Conservation (phyloP, 1,140 invertebrate species). For the Eurytemora carolleeae region DNA sequence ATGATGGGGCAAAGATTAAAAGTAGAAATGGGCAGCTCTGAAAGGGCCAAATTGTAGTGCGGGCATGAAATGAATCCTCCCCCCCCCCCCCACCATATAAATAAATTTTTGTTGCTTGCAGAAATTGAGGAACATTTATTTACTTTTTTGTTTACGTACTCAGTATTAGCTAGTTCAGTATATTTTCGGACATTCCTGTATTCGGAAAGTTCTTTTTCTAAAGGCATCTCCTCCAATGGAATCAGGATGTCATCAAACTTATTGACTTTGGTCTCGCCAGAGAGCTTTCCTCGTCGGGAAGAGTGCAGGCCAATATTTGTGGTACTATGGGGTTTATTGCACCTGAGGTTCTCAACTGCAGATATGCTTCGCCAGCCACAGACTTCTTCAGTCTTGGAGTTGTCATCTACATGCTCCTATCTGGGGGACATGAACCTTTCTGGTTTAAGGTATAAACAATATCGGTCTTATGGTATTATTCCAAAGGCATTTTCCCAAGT, state of each 20-base stretch:
- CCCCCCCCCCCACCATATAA: not conserved
- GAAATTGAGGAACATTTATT: not conserved
- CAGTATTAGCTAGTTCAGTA: not conserved
- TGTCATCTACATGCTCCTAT: slow-evolving; percentile 63
- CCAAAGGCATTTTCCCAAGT: no score
- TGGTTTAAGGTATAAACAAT: slow-evolving; percentile 2
- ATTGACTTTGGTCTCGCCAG: slow-evolving; percentile 78
- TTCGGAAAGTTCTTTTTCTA: not conserved
- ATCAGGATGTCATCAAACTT: slow-evolving; percentile 61
- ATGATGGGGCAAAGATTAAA: not conserved
- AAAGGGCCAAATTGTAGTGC: no score
- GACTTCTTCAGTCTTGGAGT: slow-evolving; percentile 90
- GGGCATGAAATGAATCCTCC: no score
- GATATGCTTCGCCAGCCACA: slow-evolving; percentile 58
- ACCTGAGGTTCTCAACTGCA: slow-evolving; percentile 79
- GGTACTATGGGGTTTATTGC: slow-evolving; percentile 85
- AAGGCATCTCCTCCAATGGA: no score
- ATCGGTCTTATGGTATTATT: no score
- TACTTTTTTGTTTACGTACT: not conserved
- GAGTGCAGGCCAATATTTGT: slow-evolving; percentile 30
- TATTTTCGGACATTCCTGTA: not conserved
- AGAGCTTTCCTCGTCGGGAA: slow-evolving; percentile 38
- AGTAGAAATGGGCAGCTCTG: not conserved
- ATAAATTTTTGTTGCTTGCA: not conserved
- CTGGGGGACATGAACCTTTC: slow-evolving; percentile 8